Base-by-base conservation (phyloP, 2,888 invertebrate genomes). In the Neoascia interrupta region DNA sequence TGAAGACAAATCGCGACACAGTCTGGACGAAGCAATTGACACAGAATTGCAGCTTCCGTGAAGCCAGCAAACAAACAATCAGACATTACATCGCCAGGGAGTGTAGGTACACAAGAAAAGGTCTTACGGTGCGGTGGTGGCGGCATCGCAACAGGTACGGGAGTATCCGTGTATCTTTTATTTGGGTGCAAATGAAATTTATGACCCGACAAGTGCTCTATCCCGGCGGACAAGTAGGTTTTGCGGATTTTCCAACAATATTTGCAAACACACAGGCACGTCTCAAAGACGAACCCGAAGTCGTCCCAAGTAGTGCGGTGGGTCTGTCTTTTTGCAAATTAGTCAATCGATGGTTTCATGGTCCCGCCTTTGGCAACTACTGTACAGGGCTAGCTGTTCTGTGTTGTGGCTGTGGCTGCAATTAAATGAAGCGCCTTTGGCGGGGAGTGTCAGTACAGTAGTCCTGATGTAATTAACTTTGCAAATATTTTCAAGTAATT, bases 191-290 rank as follows among this genome's bases (percentile, higher is more conserved):
- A 47, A 72, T 76, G 11, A 56, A 58, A 69, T 80, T 80, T 80
- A 73, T 68, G 63, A 69, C 74, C 68, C 45, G 45, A 53, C 47
- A 69, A 66, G 66, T 68, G 43, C 36, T 43, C 23, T 58, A 36
- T 16, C 34, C 21, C 23, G 49, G 45, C 36, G 19, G 28, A 56
- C 41, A 56, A 63, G 51, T 47, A 51, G 43, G 54, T 53, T n/a
- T n/a, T 70, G 54, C 53, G n/a, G 61, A 47, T 73, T 56, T 72
- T 54, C 45, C 26, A 51, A 23, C 11, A 61, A 72, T 79, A 72
- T 79, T 79, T 79, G 56, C 66, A 64, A 76, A 70, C 58, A 64
- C n/a, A n/a, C n/a, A n/a, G n/a, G n/a, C n/a, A n/a, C n/a, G 28
- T 31, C 8, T n/a, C 31, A 31, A 31, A 37, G 13, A 41, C 10